Evolutionary conservation across 1,140 invertebrate species (phyloP).

Genomic region (Drosophila bocqueti): DNA sequence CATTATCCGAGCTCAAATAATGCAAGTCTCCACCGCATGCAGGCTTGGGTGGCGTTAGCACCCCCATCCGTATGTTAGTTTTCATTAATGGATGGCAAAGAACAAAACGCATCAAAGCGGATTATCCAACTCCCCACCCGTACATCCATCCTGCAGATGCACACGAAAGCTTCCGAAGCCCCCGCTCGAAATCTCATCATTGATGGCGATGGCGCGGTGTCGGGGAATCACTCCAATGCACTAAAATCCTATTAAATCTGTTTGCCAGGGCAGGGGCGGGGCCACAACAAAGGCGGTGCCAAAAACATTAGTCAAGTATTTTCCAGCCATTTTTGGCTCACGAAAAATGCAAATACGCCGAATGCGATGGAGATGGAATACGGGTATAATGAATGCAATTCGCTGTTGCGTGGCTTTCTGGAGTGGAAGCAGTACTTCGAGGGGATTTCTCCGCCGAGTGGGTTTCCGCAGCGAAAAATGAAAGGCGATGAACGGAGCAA

Average conservation of each 20-base stretch:
- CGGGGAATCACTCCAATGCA: slow-evolving; percentile 73
- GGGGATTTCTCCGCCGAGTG: slow-evolving; percentile 22
- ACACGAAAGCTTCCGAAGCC: neutral
- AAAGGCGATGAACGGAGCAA: slow-evolving; percentile 21
- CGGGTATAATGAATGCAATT: slow-evolving; percentile 70
- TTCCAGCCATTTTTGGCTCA: slow-evolving; percentile 62
- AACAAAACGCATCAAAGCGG: slow-evolving; percentile 35
- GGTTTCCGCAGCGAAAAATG: slow-evolving; percentile 27
- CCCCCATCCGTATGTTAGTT: neutral
- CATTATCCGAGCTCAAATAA: slow-evolving; percentile 2
- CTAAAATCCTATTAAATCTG: slow-evolving; percentile 73
- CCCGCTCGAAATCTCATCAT: slow-evolving; percentile 24
- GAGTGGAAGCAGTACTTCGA: slow-evolving; percentile 33
- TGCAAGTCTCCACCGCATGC: neutral
- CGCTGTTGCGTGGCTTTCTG: slow-evolving; percentile 60
- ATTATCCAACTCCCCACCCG: slow-evolving; percentile 8
- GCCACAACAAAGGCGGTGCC: slow-evolving; percentile 34
- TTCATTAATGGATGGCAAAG: slow-evolving; percentile 41
- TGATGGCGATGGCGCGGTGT: slow-evolving; percentile 32
- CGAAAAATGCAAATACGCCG: slow-evolving; percentile 65
- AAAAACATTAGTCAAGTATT: slow-evolving; percentile 75
- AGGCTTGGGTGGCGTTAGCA: neutral
- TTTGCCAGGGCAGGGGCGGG: slow-evolving; percentile 21
- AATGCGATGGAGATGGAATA: slow-evolving; percentile 12
- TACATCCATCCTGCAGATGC: slow-evolving; percentile 28